A percentile compares a stretch with the other conserved stretches of the same genome.
These are phyloP conservation scores for Melanotaenia duboulayi DNA, from an alignment of 2,113 vertebrate species.

Conservation along the genomic window DNA sequence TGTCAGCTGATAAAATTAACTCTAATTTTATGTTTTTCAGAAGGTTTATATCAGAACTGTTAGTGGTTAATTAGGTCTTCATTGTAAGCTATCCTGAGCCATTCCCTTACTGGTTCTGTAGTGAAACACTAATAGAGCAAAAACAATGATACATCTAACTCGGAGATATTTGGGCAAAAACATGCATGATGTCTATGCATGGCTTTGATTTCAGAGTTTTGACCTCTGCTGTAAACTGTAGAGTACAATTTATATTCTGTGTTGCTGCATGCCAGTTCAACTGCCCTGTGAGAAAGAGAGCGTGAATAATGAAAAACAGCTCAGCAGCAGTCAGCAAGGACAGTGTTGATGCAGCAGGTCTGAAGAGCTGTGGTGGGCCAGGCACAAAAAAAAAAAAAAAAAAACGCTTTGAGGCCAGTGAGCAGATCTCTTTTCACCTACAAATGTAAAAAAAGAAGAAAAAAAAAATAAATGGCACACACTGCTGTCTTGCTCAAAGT, in stretches of 20 bases:
- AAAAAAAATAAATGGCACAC: not conserved
- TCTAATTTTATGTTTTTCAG: too few relatives aligned
- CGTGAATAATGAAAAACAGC: slow-evolving; percentile 45
- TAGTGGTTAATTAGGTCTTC: too few relatives aligned
- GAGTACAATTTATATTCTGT: slow-evolving; percentile 5
- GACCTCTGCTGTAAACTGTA: not conserved
- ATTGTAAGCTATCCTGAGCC: too few relatives aligned
- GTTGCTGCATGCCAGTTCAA: not conserved
- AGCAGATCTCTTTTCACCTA: slow-evolving; percentile 15
- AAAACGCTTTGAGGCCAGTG: not conserved
- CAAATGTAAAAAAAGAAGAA: not conserved
- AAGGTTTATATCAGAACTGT: too few relatives aligned
- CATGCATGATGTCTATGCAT: too few relatives aligned
- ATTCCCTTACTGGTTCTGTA: too few relatives aligned
- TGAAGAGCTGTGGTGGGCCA: slow-evolving; percentile 12
- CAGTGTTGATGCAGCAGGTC: not conserved
- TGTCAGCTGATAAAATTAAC: too few relatives aligned
- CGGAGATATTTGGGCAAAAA: too few relatives aligned
- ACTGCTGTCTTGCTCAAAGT: slow-evolving; percentile 1
- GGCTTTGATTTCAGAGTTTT: not conserved
- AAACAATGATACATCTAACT: too few relatives aligned
- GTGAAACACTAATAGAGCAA: too few relatives aligned
- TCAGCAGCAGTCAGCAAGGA: slow-evolving; percentile 1
- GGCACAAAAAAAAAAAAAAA: slow-evolving; percentile 1
- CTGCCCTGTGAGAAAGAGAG: slow-evolving; percentile 6